Conservation (phyloP, 2,797 vertebrate genomes). For the Helicolenus hilgendorfi region DNA sequence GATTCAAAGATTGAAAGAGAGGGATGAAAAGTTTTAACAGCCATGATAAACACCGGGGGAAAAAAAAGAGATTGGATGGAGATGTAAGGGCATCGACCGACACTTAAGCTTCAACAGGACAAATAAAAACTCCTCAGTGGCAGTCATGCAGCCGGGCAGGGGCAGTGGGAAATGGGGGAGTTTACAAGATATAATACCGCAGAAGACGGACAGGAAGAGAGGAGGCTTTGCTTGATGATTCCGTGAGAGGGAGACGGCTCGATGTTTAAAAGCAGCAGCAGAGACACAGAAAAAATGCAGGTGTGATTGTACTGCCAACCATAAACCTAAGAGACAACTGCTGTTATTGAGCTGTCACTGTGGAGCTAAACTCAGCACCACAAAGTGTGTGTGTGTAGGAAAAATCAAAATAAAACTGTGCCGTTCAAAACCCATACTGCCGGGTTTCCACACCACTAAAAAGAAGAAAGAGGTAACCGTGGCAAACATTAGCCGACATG, state of each 20-base stretch:
- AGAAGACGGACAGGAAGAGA: conserved; percentile 9
- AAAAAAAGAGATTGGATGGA: conserved; percentile 64
- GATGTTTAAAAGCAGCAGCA: conserved; percentile 30
- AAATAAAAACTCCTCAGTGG: conserved; percentile 60
- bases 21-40: conserved; percentile 49
- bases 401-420: conserved; percentile 51
- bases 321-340: conserved; percentile 60
- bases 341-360: conserved; percentile 72
- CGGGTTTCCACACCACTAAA: conserved; percentile 37
- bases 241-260: conserved; percentile 27
- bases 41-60: conserved; percentile 50
- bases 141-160: conserved; percentile 32
- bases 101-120: conserved; percentile 61
- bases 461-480: conserved; percentile 15
- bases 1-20: conserved; percentile 45
- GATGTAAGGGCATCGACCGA: conserved; percentile 64
- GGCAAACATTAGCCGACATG: conserved; percentile 44
- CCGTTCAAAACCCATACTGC: conserved; percentile 17
- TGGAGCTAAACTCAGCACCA: conserved; percentile 38
- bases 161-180: conserved; percentile 24
- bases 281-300: conserved; percentile 29
- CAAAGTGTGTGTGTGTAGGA: background rate
- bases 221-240: conserved; percentile 27
- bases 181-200: conserved; percentile 54
- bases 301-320: conserved; percentile 54